Base-by-base conservation (phyloP, 1,140 invertebrate genomes). In the Zaprionus tsacasi region DNA sequence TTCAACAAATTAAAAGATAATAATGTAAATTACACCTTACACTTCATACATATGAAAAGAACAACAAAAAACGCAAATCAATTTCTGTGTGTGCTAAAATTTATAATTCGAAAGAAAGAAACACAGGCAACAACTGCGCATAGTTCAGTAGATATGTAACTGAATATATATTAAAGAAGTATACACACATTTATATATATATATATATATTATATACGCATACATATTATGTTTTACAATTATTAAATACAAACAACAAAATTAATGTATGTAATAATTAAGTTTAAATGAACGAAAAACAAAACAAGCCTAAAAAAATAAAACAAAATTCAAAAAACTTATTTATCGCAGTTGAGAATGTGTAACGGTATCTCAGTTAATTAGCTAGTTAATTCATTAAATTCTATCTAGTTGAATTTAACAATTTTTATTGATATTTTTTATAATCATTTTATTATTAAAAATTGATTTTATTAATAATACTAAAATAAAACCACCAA, bases 301-400 rank as follows among this genome's bases (percentile, higher is more conserved):
- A 75, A 68, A 58, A 68, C 15, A 68, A 70, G 56, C 59, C 15
- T 59, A 59, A 70, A 60, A 68, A 68, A 81, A 75, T 60, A 81
- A 80, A 79, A 67, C 58, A 64, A 86, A 88, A 77, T 80, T 71
- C 55, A 72, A 58, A 79, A 74, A 87, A 79, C 61, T 73, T 65
- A 54, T 57, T 67, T 17, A 66, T 30, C 45, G 25, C 45, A 66
- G 67, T 64, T 73, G 70, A 72, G 57, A 70, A 55, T 81, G 61
- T 86, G 76, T 79, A 87, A 89, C 61, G 78, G 85, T 88, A 88
- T 88, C 85, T 88, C 85, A 88, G 85, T 85, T 88, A 89, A 78
- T 88, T 88, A 88, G 85, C 68, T 89, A 88, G 78, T 79, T 89
- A 88, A 88, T 79, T 88, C 59, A 88, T 79, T 85, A 72, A 43